Evolutionary conservation across 2,797 vertebrate genomes (phyloP).

Genomic region (Clarias platycephalus): DNA sequence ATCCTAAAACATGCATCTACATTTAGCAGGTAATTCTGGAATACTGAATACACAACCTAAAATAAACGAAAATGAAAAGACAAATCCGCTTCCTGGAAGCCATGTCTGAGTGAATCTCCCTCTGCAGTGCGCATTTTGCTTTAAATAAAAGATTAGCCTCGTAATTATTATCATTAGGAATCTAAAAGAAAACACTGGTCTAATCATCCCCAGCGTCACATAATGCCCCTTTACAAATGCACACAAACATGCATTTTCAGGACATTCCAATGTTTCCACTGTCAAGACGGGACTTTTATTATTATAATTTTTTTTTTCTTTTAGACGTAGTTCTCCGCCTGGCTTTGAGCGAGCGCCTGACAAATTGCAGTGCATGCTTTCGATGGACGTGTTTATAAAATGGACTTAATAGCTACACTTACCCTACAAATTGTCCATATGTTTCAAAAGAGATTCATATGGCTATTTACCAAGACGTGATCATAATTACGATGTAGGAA

Average conservation of each 20-base stretch:
- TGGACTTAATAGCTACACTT: slow-evolving; percentile 71
- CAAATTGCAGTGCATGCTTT: slow-evolving; percentile 58
- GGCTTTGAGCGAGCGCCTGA: slow-evolving; percentile 42
- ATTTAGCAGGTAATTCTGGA: not conserved
- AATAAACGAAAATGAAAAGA: slow-evolving; percentile 2
- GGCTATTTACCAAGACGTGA: slow-evolving; percentile 66
- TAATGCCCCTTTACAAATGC: slow-evolving; percentile 42
- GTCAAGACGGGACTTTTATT: slow-evolving; percentile 51
- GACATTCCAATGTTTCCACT: slow-evolving; percentile 57
- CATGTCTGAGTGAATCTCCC: not conserved
- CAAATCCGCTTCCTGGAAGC: not conserved
- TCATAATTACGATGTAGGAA: slow-evolving; percentile 66
- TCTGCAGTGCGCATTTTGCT: slow-evolving; percentile 21
- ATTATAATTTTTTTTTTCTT: slow-evolving; percentile 30
- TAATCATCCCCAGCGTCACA: slow-evolving; percentile 42
- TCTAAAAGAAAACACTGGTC: slow-evolving; percentile 10
- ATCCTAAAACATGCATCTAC: not conserved
- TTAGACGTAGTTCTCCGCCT: slow-evolving; percentile 26
- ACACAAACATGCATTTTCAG: slow-evolving; percentile 45
- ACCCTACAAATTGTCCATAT: slow-evolving; percentile 69
- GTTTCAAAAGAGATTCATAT: slow-evolving; percentile 70
- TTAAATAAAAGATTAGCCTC: slow-evolving; percentile 57
- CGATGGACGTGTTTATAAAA: slow-evolving; percentile 65
- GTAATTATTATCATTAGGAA: slow-evolving; percentile 49
- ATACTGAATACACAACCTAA: not conserved